These are phyloP conservation scores for Micromussa lordhowensis DNA, from an alignment of 92 coral and sea anemone species.

Conservation along the genomic window DNA sequence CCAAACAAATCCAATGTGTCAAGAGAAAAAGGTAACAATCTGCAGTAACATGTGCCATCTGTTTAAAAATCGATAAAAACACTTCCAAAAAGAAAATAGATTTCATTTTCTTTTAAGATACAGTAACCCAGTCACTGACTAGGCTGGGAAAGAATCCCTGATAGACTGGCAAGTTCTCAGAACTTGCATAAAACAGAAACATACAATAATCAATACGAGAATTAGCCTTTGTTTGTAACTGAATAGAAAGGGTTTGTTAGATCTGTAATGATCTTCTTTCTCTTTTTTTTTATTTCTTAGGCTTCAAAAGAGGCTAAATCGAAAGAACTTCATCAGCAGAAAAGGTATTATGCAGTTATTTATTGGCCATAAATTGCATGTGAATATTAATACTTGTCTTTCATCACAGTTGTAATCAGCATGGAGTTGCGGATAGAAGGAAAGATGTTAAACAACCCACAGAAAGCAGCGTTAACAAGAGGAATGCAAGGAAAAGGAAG, in stretches of 20 bases:
- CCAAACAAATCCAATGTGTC: constrained; percentile 40
- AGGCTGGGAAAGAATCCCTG: too few relatives aligned
- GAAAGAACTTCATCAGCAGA: not conserved
- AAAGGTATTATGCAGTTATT: constrained; percentile 10
- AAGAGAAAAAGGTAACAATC: constrained; percentile 33
- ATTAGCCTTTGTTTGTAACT: too few relatives aligned
- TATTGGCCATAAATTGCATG: not conserved
- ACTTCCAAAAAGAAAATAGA: not conserved
- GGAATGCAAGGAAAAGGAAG: constrained; percentile 40
- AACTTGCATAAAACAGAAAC: too few relatives aligned
- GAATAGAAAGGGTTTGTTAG: too few relatives aligned
- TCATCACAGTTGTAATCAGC: not conserved
- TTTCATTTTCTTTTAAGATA: not conserved
- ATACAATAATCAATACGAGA: not conserved
- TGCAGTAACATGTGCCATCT: not conserved
- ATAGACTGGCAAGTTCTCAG: too few relatives aligned
- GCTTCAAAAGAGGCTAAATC: not conserved
- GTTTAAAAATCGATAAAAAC: not conserved
- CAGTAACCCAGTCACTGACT: too few relatives aligned
- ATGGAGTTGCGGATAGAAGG: constrained; percentile 2
- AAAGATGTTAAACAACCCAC: not conserved
- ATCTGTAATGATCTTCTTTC: too few relatives aligned
- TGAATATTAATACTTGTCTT: not conserved
- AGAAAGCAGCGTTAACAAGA: constrained; percentile 11
- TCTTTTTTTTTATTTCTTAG: not conserved